Evolutionary conservation across 1,140 invertebrate species (phyloP).

Genomic region (Bilobella aurantiaca): DNA sequence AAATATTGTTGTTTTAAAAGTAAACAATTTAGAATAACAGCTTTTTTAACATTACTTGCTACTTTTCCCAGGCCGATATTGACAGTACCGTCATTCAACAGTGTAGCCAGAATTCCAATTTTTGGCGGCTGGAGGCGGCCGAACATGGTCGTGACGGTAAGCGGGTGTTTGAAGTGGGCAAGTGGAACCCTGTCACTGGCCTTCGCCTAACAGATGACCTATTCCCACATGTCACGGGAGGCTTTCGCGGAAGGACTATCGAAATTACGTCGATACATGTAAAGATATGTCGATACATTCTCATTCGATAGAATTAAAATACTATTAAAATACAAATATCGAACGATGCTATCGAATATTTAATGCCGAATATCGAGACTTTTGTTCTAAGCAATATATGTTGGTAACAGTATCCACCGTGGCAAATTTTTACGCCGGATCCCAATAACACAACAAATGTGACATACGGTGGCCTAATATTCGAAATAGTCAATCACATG

Average conservation of each 20-base stretch:
- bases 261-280: slow-evolving; percentile 38
- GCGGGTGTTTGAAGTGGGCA: slow-evolving; percentile 53
- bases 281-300: slow-evolving; percentile 6
- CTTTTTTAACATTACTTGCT: neutral
- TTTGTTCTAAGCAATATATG: too few relatives aligned
- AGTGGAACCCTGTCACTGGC: slow-evolving; percentile 60
- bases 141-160: slow-evolving; percentile 52
- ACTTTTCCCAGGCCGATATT: slow-evolving; percentile 45
- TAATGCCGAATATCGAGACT: too few relatives aligned
- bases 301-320: neutral
- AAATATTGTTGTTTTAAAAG: neutral
- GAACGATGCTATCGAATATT: too few relatives aligned
- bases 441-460: slow-evolving; percentile 47
- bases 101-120: slow-evolving; percentile 49
- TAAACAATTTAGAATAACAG: neutral
- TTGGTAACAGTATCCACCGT: slow-evolving; percentile 64
- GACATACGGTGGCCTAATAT: slow-evolving; percentile 57
- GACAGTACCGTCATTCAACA: slow-evolving; percentile 39
- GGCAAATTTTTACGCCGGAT: slow-evolving; percentile 47
- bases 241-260: slow-evolving; percentile 58
- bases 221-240: slow-evolving; percentile 66
- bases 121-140: slow-evolving; percentile 53
- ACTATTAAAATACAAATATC: too few relatives aligned
- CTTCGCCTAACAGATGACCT: slow-evolving; percentile 53
- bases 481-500: slow-evolving; percentile 69